A percentile compares a stretch with the other conserved stretches of the same genome.
Conservation (phyloP, 2,888 invertebrate species). For the Scaptomyza polygonia region DNA sequence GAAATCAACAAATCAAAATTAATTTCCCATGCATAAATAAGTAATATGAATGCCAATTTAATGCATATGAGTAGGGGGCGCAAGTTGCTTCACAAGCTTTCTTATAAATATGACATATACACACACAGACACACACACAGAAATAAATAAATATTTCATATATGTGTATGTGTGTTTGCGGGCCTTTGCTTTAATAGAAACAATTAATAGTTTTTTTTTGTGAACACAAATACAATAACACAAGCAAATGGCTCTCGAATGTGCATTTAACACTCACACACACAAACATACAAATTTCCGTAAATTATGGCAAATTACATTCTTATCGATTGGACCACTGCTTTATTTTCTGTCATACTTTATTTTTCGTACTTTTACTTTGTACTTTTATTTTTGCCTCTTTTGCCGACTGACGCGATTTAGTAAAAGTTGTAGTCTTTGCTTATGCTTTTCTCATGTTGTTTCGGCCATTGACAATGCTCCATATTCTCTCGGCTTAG, state of each 20-base stretch:
- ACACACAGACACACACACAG: slow-evolving; percentile 13
- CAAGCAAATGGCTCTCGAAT: slow-evolving; percentile 7
- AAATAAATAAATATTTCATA: slow-evolving; percentile 16
- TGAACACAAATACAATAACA: slow-evolving; percentile 19
- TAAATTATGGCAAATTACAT: slow-evolving; percentile 82
- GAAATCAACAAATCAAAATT: slow-evolving; percentile 78
- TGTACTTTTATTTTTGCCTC: slow-evolving; percentile 7
- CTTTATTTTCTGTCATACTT: no score
- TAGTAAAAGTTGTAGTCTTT: not conserved
- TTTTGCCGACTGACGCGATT: no score
- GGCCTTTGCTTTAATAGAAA: slow-evolving; percentile 50
- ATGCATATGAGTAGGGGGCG: slow-evolving; percentile 51
- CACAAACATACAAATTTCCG: slow-evolving; percentile 65
- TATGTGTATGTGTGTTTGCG: slow-evolving; percentile 19
- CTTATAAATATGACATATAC: slow-evolving; percentile 27
- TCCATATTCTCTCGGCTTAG: slow-evolving; percentile 19
- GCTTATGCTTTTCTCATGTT: slow-evolving; percentile 30
- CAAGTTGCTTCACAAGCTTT: not conserved
- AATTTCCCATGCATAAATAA: slow-evolving; percentile 78
- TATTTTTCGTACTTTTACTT: no score
- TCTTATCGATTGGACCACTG: slow-evolving; percentile 79
- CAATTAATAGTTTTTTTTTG: slow-evolving; percentile 58
- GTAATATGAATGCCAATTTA: slow-evolving; percentile 77
- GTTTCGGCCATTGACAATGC: slow-evolving; percentile 8
- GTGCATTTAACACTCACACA: slow-evolving; percentile 19